Percentiles rank a stretch among this genome's conserved stretches.
These are phyloP conservation scores for Cheilosia vernalis DNA, from an alignment of 2,888 invertebrate genomes.

Conservation along the genomic window DNA sequence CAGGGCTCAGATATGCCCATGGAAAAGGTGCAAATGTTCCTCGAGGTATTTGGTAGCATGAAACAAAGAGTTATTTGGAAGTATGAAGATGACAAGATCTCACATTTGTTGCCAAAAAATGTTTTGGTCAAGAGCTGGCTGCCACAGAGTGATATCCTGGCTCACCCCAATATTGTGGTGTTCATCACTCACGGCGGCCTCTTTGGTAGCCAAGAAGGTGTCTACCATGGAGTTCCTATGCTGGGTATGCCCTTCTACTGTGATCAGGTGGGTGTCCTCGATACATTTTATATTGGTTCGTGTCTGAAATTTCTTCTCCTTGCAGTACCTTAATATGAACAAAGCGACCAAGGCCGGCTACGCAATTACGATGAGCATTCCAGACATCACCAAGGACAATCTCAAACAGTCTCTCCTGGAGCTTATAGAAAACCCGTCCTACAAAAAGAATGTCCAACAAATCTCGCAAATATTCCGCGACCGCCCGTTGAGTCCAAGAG, in stretches of 20 bases:
- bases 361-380: conserved; percentile 81
- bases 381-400: conserved; percentile 79
- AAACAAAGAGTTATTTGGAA: conserved; percentile 84
- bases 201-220: conserved; percentile 83
- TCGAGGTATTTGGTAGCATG: conserved; percentile 82
- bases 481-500: conserved; percentile 80
- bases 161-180: conserved; percentile 83
- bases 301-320: conserved; percentile 25
- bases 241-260: conserved; percentile 83
- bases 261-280: conserved; percentile 80
- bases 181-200: conserved; percentile 84
- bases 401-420: conserved; percentile 80
- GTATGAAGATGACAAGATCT: conserved; percentile 83
- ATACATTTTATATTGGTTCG: background rate
- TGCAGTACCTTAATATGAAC: conserved; percentile 81
- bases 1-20: conserved; percentile 83
- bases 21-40: conserved; percentile 81
- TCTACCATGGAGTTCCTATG: conserved; percentile 83
- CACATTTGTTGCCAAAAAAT: conserved; percentile 82
- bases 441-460: conserved; percentile 79
- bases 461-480: conserved; percentile 82
- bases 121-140: conserved; percentile 84
- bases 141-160: conserved; percentile 84
- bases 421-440: conserved; percentile 82
- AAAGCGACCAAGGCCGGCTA: conserved; percentile 81